These are phyloP conservation scores for Lysandra bellargus DNA, from an alignment of 2,888 invertebrate genomes.

Conservation along the genomic window DNA sequence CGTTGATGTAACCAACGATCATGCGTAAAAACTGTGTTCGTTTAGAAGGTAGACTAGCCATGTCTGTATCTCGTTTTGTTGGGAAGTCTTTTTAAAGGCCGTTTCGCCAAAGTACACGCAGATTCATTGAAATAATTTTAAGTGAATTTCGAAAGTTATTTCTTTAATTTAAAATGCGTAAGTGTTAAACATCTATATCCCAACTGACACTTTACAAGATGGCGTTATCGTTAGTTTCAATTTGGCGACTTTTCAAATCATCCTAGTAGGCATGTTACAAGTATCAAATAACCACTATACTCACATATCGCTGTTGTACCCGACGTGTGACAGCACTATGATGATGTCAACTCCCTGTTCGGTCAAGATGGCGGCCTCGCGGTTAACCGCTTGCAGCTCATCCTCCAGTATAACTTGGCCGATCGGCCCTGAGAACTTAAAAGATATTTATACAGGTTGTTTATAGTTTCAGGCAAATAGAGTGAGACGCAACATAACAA, in stretches of 20 bases:
- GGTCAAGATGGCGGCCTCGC: conserved; percentile 83
- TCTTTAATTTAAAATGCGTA: too few species aligned
- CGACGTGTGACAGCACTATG: conserved; percentile 91
- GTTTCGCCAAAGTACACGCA: too few species aligned
- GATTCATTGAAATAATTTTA: too few species aligned
- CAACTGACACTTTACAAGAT: background rate
- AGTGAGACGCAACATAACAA: too few species aligned
- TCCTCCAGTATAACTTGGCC: conserved; percentile 85
- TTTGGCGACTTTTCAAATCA: background rate
- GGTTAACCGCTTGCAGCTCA: conserved; percentile 83
- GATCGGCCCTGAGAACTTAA: conserved; percentile 83
- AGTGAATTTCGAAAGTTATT: too few species aligned
- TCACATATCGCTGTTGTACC: conserved; percentile 70
- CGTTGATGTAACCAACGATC: too few species aligned
- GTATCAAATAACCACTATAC: conserved; percentile 38
- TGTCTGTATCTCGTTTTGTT: too few species aligned
- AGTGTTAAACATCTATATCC: too few species aligned
- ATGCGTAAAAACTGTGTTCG: too few species aligned
- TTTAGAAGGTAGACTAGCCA: too few species aligned
- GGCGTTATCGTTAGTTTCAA: background rate
- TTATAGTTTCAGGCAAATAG: too few species aligned
- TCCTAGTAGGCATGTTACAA: background rate
- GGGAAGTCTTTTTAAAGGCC: too few species aligned
- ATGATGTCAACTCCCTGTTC: conserved; percentile 86
- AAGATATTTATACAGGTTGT: background rate